Percentiles rank a stretch among this genome's conserved stretches.
These are phyloP conservation scores for Mylabris phalerata DNA, from an alignment of 1,140 invertebrate genomes.

Conservation along the genomic window DNA sequence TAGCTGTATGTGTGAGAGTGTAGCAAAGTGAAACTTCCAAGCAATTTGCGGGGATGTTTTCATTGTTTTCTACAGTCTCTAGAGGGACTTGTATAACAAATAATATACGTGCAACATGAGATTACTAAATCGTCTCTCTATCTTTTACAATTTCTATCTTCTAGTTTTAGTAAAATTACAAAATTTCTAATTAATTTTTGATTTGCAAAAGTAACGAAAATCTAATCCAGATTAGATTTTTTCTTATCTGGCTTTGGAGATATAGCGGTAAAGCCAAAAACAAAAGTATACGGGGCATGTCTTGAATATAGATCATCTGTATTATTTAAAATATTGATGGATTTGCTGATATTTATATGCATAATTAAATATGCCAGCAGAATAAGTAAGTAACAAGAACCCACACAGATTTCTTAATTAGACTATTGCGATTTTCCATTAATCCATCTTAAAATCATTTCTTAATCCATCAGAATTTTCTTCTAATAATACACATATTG, in stretches of 20 bases:
- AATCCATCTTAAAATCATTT: too few species aligned
- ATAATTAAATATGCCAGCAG: slow-evolving; percentile 29
- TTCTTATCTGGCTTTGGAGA: too few species aligned
- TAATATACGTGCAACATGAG: slow-evolving; percentile 1
- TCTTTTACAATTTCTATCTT: too few species aligned
- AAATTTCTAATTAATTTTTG: too few species aligned
- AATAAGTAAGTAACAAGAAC: slow-evolving; percentile 19
- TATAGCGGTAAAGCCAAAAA: slow-evolving; percentile 23
- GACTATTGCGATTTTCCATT: not conserved
- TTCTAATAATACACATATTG: too few species aligned
- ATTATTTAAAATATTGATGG: slow-evolving; percentile 30
- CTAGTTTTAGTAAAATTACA: too few species aligned
- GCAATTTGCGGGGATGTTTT: slow-evolving; percentile 17
- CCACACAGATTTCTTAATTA: slow-evolving; percentile 9
- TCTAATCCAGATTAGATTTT: too few species aligned
- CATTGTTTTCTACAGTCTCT: slow-evolving; percentile 7
- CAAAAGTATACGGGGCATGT: slow-evolving; percentile 27
- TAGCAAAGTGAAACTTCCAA: slow-evolving; percentile 14
- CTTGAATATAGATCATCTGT: slow-evolving; percentile 27
- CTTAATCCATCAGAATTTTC: too few species aligned
- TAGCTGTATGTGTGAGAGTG: too few species aligned
- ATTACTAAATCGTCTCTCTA: not conserved
- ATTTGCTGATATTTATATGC: slow-evolving; percentile 21
- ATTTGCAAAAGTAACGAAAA: too few species aligned
- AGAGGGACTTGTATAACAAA: not conserved